Evolutionary conservation across 2,888 invertebrate genomes (phyloP).

Genomic region (Nasonia oneida): DNA sequence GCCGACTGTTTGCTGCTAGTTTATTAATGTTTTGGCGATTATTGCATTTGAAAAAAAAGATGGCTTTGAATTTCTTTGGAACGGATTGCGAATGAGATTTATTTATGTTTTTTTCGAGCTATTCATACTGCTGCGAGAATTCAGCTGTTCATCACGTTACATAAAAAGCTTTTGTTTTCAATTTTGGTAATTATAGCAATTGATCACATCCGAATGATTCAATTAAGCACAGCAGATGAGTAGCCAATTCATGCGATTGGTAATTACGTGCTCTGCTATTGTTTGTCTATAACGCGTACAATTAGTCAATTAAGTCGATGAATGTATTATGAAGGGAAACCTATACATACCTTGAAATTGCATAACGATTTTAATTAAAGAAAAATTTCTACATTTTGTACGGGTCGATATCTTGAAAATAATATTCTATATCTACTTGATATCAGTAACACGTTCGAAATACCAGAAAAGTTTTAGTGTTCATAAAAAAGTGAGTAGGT

Average conservation of each 20-base stretch:
- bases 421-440: not conserved
- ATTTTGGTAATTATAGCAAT: not conserved
- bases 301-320: not conserved
- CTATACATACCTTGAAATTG: too few relatives aligned
- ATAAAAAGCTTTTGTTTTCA: not conserved
- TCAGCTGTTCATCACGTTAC: not conserved
- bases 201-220: not conserved
- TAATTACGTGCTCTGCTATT: not conserved
- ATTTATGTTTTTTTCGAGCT: not conserved
- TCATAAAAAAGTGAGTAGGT: not conserved
- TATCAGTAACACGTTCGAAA: not conserved
- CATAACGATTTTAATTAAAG: too few relatives aligned
- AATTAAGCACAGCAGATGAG: not conserved
- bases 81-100: not conserved
- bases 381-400: too few relatives aligned
- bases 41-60: not conserved
- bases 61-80: not conserved
- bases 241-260: not conserved
- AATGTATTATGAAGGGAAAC: not conserved
- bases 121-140: not conserved
- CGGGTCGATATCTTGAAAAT: too few relatives aligned
- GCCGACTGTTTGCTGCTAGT: not conserved
- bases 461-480: not conserved
- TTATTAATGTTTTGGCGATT: conserved; percentile 4
- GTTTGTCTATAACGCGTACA: not conserved